Conservation (phyloP, 2,888 invertebrate genomes). For the Drosophila anomelani region DNA sequence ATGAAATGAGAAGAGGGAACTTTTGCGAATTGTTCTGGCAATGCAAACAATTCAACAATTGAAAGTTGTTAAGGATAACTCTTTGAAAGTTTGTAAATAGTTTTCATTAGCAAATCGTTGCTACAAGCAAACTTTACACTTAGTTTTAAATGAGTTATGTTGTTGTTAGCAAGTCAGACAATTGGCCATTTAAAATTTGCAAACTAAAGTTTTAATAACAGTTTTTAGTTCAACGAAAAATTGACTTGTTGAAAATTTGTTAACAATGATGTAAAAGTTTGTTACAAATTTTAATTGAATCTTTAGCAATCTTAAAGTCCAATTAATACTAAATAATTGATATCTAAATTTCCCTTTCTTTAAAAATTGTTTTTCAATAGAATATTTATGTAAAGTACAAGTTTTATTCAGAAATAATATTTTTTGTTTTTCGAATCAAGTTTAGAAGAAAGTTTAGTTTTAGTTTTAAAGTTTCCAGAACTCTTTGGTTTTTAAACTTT, state of each 20-base stretch:
- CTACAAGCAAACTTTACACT: slow-evolving; percentile 4
- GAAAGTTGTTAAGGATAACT: slow-evolving; percentile 2
- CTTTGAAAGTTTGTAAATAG: slow-evolving; percentile 8
- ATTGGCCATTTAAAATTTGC: slow-evolving; percentile 1
- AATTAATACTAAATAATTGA: neutral
- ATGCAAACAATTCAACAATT: slow-evolving; percentile 13
- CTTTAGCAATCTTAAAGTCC: neutral
- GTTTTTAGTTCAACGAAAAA: neutral
- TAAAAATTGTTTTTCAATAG: neutral
- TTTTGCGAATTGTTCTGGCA: slow-evolving; percentile 3
- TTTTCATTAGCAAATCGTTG: slow-evolving; percentile 13
- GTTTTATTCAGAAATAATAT: too few species aligned
- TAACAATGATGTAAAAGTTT: neutral
- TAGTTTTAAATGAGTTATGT: slow-evolving; percentile 2
- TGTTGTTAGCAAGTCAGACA: neutral
- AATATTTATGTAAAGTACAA: too few species aligned
- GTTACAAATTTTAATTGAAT: neutral
- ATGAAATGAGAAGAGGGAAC: neutral
- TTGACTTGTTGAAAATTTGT: neutral
- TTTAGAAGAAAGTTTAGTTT: too few species aligned
- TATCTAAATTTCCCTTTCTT: neutral
- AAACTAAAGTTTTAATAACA: slow-evolving; percentile 2
- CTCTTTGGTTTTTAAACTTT: too few species aligned
- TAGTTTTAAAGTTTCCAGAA: too few species aligned
- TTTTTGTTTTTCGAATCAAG: too few species aligned